Percentiles rank a stretch among this genome's conserved stretches.
phyloP scores from a whole-genome alignment of 2,113 vertebrate species.

The Nycticorax nycticorax region DNA sequence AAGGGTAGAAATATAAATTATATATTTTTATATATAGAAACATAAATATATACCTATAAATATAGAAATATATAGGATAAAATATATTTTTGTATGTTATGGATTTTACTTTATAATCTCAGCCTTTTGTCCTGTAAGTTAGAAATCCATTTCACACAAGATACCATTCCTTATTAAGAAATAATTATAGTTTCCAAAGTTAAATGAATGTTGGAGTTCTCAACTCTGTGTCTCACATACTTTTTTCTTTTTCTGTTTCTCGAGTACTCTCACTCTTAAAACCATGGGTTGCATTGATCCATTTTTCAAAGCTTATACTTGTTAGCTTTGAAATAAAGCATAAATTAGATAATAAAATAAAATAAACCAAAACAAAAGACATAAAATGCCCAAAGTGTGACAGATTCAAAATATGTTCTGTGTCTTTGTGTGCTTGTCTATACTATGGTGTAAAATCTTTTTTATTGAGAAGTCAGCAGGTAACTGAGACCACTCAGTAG shows the following conservation, averaged over 20 bases:
- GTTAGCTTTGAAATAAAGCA: neutral
- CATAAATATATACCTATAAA: neutral
- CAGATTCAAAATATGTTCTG: neutral
- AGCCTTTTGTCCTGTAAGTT: neutral
- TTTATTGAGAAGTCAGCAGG: neutral
- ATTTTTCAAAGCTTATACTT: neutral
- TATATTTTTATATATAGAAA: neutral
- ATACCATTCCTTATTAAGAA: neutral
- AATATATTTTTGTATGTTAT: neutral
- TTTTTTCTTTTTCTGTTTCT: neutral
- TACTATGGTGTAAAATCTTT: accelerated
- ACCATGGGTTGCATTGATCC: neutral
- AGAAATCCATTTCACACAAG: neutral
- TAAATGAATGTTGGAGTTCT: neutral
- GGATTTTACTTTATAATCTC: neutral
- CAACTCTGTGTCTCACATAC: neutral
- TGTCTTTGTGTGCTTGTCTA: neutral
- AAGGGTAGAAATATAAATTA: neutral
- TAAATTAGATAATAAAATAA: neutral
- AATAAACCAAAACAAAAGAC: neutral
- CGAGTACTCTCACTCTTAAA: neutral
- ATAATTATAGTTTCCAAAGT: neutral
- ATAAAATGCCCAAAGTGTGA: neutral
- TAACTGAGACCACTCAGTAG: neutral
- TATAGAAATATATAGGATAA: neutral